A percentile compares a stretch with the other conserved stretches of the same genome.
phyloP scores from a whole-genome alignment of 2,113 vertebrate genomes.

The Epinephelus moara region DNA sequence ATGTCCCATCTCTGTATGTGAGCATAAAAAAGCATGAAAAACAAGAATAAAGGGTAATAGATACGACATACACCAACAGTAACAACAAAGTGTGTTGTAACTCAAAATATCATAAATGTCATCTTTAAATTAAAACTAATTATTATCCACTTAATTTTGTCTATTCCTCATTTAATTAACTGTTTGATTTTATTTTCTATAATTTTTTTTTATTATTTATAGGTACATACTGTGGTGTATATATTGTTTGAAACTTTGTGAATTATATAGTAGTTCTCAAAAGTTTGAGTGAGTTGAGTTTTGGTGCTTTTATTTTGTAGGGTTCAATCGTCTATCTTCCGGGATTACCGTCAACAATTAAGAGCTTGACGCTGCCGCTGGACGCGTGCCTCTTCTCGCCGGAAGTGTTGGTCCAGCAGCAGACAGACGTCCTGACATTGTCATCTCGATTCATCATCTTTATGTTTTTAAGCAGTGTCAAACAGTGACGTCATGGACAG shows the following conservation, averaged over 20 bases:
- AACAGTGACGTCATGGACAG: not conserved
- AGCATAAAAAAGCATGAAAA: too few species aligned
- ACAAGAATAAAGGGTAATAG: too few species aligned
- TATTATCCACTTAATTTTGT: not conserved
- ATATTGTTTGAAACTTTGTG: too few species aligned
- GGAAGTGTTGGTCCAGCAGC: conserved; percentile 88
- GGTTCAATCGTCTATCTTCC: not conserved
- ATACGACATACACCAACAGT: too few species aligned
- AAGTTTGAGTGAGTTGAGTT: not conserved
- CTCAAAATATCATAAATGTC: too few species aligned
- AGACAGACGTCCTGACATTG: conserved; percentile 63
- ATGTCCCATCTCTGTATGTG: too few species aligned
- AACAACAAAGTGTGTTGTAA: too few species aligned
- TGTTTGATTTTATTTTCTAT: too few species aligned
- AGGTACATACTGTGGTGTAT: too few species aligned
- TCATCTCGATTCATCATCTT: not conserved
- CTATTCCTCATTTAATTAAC: too few species aligned
- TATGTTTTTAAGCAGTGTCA: not conserved
- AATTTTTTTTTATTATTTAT: too few species aligned
- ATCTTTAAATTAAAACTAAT: not conserved
- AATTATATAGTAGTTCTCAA: too few species aligned
- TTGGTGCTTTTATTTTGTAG: conserved; percentile 49
- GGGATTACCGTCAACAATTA: not conserved
- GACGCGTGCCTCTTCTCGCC: conserved; percentile 86
- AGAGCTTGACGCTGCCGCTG: conserved; percentile 27